A percentile compares a stretch with the other conserved stretches of the same genome.
These are phyloP conservation scores for Pagrus major DNA, from an alignment of 2,113 vertebrate genomes.

Conservation along the genomic window DNA sequence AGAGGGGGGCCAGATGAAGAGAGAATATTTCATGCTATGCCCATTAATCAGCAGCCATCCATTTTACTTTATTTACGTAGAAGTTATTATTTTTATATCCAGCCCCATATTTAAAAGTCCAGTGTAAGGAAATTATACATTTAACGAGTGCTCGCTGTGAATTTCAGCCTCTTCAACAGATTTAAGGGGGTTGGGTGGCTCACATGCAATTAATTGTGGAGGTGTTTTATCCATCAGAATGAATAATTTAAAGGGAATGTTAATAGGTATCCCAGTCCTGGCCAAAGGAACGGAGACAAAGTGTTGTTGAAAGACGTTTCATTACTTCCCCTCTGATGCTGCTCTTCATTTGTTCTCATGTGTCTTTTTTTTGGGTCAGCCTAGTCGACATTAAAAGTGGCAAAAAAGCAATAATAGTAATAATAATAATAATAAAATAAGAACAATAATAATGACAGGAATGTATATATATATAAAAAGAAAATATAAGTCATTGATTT, in stretches of 20 bases:
- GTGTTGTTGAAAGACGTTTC: conserved; percentile 79
- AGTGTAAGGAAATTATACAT: conserved; percentile 57
- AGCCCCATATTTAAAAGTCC: conserved; percentile 56
- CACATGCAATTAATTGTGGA: conserved; percentile 85
- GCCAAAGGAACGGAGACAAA: conserved; percentile 82
- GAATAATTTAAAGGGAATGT: conserved; percentile 87
- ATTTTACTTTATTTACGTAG: conserved; percentile 60
- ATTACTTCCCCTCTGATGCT: conserved; percentile 78
- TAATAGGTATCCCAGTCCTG: conserved; percentile 84
- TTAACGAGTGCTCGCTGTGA: conserved; percentile 66
- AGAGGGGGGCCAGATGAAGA: conserved; percentile 48
- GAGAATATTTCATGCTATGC: conserved; percentile 43
- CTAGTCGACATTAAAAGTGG: conserved; percentile 36
- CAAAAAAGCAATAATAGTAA: conserved; percentile 13
- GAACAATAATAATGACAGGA: neutral
- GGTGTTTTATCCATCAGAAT: conserved; percentile 88
- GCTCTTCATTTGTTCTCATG: conserved; percentile 71
- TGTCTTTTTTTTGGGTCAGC: conserved; percentile 67
- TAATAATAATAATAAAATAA: conserved; percentile 2
- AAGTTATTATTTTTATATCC: conserved; percentile 56
- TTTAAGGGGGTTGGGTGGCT: conserved; percentile 73
- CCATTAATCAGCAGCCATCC: conserved; percentile 50
- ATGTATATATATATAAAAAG: neutral
- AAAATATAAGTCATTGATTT: neutral
- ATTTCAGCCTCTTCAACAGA: conserved; percentile 74